These are phyloP conservation scores for Laticauda colubrina DNA, from an alignment of 2,113 vertebrate species.

Conservation along the genomic window DNA sequence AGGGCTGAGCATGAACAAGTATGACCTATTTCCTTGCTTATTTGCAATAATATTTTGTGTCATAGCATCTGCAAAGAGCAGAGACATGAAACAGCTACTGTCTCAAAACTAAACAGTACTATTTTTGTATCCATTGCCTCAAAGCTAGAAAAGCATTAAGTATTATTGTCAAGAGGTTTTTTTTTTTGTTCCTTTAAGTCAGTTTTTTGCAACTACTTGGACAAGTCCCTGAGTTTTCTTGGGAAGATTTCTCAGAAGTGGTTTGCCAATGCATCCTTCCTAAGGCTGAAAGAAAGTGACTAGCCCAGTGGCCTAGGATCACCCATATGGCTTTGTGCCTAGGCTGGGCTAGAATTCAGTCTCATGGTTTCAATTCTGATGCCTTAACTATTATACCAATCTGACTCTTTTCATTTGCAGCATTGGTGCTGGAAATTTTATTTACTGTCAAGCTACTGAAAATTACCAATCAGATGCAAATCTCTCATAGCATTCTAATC, in stretches of 20 bases:
- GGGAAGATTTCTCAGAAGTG: neutral
- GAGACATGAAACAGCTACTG: neutral
- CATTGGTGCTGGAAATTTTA: neutral
- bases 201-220: neutral
- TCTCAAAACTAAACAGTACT: neutral
- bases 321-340: neutral
- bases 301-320: neutral
- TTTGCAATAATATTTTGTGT: neutral
- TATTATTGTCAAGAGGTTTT: neutral
- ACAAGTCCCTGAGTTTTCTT: neutral
- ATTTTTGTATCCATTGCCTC: neutral
- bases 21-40: neutral
- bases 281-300: neutral
- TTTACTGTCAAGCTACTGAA: neutral
- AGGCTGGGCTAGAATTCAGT: neutral
- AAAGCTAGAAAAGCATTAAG: neutral
- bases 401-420: neutral
- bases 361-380: neutral
- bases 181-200: neutral
- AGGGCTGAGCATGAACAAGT: neutral
- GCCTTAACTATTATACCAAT: neutral
- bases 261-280: neutral
- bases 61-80: neutral
- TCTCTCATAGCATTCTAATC: neutral
- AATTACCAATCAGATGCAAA: constrained; percentile 13